These are phyloP conservation scores for Resseliella maxima DNA, from an alignment of 2,888 invertebrate species.

Conservation along the genomic window DNA sequence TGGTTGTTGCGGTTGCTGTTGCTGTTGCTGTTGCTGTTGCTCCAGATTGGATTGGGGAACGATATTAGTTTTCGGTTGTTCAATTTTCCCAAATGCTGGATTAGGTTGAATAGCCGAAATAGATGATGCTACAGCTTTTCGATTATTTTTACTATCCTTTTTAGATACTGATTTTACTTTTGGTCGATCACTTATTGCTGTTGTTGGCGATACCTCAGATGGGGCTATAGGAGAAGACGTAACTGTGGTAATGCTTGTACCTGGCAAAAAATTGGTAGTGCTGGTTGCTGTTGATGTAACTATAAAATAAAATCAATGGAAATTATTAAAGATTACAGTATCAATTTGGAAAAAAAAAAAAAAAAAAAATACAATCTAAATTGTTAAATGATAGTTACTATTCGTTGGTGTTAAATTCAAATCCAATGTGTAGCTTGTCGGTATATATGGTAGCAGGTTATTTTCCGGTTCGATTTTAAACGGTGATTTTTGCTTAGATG, in stretches of 20 bases:
- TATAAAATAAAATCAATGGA: no score
- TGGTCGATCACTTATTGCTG: conserved; percentile 84
- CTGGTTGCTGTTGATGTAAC: neutral
- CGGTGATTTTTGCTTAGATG: conserved; percentile 30
- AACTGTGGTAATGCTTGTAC: conserved; percentile 56
- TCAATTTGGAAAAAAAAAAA: neutral
- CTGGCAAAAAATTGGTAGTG: conserved; percentile 35
- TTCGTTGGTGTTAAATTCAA: conserved; percentile 14
- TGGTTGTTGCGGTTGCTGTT: conserved; percentile 60
- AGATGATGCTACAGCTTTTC: conserved; percentile 68
- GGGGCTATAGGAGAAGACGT: conserved; percentile 64
- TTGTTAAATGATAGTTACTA: neutral
- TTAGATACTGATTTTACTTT: conserved; percentile 85
- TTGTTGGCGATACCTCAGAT: conserved; percentile 71
- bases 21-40: conserved; percentile 63
- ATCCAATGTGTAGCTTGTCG: conserved; percentile 35
- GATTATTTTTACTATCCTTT: conserved; percentile 80
- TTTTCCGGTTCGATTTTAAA: conserved; percentile 21
- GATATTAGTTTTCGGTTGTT: neutral
- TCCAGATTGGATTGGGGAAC: conserved; percentile 53
- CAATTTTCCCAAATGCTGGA: conserved; percentile 58
- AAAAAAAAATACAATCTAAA: neutral
- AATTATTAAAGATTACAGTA: no score
- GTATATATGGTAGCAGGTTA: neutral
- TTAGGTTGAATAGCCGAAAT: conserved; percentile 66